Evolutionary conservation across 1,140 invertebrate genomes (phyloP).

Genomic region (Ceratitis capitata): DNA sequence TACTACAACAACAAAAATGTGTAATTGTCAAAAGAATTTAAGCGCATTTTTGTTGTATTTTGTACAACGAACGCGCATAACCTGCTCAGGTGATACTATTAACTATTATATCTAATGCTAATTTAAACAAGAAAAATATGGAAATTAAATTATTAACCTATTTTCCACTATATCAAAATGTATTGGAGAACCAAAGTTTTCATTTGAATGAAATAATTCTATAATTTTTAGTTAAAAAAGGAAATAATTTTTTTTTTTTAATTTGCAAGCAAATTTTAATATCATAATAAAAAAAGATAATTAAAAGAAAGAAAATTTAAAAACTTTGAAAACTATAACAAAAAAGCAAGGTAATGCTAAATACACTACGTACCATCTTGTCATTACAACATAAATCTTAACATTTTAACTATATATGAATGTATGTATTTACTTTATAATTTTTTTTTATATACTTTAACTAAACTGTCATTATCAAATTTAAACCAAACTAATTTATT

Average conservation of each 20-base stretch:
- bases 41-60: background rate
- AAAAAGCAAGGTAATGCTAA: background rate
- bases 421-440: background rate
- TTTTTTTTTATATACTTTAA: background rate
- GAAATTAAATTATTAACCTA: conserved; percentile 30
- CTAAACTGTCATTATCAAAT: conserved; percentile 11
- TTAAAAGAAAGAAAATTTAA: background rate
- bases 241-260: background rate
- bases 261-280: no score
- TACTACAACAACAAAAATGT: background rate
- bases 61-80: conserved; percentile 24
- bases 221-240: background rate
- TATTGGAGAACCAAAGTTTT: background rate
- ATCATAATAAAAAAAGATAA: background rate
- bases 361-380: conserved; percentile 31
- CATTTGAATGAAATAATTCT: background rate
- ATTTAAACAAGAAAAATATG: background rate
- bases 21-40: background rate
- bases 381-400: conserved; percentile 25
- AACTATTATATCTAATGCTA: conserved; percentile 31
- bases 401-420: background rate
- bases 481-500: conserved; percentile 12
- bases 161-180: background rate
- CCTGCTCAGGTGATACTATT: conserved; percentile 36
- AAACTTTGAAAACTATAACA: background rate